Percentiles rank a stretch among this genome's conserved stretches.
These are phyloP conservation scores for Toxostoma redivivum DNA, from an alignment of 2,113 vertebrate genomes.

Conservation along the genomic window DNA sequence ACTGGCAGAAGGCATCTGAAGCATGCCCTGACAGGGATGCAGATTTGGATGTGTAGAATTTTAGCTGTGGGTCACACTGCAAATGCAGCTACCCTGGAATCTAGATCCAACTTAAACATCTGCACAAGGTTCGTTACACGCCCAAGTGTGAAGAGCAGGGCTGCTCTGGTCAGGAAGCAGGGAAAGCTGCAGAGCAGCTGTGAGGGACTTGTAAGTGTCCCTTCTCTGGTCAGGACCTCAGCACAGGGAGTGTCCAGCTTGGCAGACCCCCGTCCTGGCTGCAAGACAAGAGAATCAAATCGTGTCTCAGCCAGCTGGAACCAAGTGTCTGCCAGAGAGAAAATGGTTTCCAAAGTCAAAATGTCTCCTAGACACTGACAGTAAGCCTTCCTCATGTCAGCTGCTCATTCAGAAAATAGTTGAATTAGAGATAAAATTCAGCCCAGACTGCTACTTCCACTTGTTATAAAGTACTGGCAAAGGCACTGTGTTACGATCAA, in stretches of 20 bases:
- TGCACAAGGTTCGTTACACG: accelerated
- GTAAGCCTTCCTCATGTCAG: background rate
- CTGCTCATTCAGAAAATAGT: constrained; percentile 3
- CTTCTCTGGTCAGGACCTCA: accelerated
- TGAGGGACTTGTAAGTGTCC: accelerated
- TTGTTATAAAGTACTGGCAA: background rate
- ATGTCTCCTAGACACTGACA: constrained; percentile 48
- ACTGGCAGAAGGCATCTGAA: background rate
- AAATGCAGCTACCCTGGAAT: background rate
- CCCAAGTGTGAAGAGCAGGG: background rate
- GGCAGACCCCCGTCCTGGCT: background rate
- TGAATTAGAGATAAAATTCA: constrained; percentile 26
- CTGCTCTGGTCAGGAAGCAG: background rate
- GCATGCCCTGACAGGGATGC: background rate
- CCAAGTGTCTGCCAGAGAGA: constrained; percentile 22
- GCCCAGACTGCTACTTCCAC: background rate
- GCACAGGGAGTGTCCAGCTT: background rate
- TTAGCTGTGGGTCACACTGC: accelerated
- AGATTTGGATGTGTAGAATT: background rate
- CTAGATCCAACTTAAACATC: background rate
- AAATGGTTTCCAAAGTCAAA: constrained; percentile 67
- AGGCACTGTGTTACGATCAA: background rate
- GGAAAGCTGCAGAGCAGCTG: background rate
- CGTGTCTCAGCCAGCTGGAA: background rate
- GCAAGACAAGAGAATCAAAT: background rate